Base-by-base conservation (phyloP, 1,140 invertebrate species). In the Episyrphus balteatus region DNA sequence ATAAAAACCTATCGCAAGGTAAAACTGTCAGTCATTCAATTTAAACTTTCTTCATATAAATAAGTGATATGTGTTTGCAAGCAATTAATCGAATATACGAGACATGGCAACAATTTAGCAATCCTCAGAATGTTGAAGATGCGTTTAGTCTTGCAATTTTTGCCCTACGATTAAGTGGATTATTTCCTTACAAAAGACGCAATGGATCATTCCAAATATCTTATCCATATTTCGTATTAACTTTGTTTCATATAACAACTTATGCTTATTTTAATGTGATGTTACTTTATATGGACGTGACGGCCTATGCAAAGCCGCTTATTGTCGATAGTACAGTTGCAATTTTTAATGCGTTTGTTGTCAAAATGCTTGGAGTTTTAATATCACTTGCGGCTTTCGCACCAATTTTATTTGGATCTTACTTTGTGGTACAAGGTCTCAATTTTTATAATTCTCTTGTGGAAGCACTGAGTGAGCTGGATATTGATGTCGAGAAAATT, bases 301-400 rank as follows among this genome's bases (percentile, higher is more conserved):
- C 12, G 1, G 40, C 46, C 14, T 54, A 54, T 51, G 52, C 44
- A 2, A 49, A 54, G 13, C 52, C 52, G 1, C 49, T 54, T 15
- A 41, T 38, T 3, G 42, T 43, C 33, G 31, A 30, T 15, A 49
- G 47, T 1, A 19, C 32, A 8, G 13, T 51, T n/a, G 47, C 50
- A 5, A 40, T 49, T 3, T 39, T 48, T 12, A 47, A 46, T 17
- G 51, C 51, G 36, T 44, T 54, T 13, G n/a, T 47, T 26, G 26
- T 51, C 5, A 46, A 50, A 14, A 12, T 51, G 1, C 9, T 51
- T 15, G 52, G 46, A 13, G 11, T 54, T 13, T 26, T 46, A 9
- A 45, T 44, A 13, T 48, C 52, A 17, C 31, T 49, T 36, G 44
- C 44, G 8, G 39, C 51, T 7, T 17, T 54, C 6, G 18, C 50